phyloP scores from a whole-genome alignment of 2,888 invertebrate genomes.

The Nephrocerus scutellatus region DNA sequence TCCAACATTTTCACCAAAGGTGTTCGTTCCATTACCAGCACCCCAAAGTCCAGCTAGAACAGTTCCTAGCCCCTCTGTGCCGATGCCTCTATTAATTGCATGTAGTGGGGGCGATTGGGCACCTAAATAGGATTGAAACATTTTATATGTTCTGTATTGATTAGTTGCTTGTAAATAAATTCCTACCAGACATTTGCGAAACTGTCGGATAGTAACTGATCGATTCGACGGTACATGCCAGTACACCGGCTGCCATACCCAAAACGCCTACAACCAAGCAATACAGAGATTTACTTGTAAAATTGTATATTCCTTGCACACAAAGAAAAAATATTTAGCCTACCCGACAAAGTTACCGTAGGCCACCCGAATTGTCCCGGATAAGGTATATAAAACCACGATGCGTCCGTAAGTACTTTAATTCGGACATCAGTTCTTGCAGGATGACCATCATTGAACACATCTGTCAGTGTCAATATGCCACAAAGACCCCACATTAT shows the following conservation, averaged over 20 bases:
- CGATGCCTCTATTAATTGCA: slow-evolving; percentile 80
- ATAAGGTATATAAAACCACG: slow-evolving; percentile 75
- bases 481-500: slow-evolving; percentile 71
- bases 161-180: slow-evolving; percentile 22
- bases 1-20: slow-evolving; percentile 85
- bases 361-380: slow-evolving; percentile 77
- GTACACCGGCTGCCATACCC: slow-evolving; percentile 70
- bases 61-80: slow-evolving; percentile 78
- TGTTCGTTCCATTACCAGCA: slow-evolving; percentile 78
- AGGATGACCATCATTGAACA: slow-evolving; percentile 60
- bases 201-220: slow-evolving; percentile 90
- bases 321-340: background rate
- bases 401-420: slow-evolving; percentile 62
- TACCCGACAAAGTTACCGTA: slow-evolving; percentile 55
- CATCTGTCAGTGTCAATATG: slow-evolving; percentile 59
- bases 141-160: background rate
- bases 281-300: background rate
- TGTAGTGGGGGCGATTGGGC: slow-evolving; percentile 78
- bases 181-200: slow-evolving; percentile 71
- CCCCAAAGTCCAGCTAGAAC: slow-evolving; percentile 79
- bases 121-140: slow-evolving; percentile 49
- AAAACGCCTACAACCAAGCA: slow-evolving; percentile 55
- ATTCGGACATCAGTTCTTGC: slow-evolving; percentile 68
- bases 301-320: too few species aligned
- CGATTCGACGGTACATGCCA: slow-evolving; percentile 74